Base-by-base conservation (phyloP, 2,113 vertebrate genomes). In the Scomber japonicus region DNA sequence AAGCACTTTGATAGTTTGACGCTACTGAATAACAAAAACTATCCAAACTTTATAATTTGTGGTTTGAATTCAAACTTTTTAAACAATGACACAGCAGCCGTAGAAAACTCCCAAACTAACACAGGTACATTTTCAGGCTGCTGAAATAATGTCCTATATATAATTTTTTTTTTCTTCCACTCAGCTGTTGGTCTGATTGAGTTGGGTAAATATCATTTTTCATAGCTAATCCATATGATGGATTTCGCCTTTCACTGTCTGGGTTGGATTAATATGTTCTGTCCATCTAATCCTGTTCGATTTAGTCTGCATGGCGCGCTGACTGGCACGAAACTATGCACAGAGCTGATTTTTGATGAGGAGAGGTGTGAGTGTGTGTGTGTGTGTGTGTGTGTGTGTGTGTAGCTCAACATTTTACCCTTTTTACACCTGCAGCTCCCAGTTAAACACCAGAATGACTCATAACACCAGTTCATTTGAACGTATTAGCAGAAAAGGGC, bases 261-360 rank as follows among this genome's bases (percentile, higher is more conserved):
- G 57, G 30, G 40, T 15, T 61, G 67, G 81, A 89, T 87, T 85
- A 81, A 82, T 81, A 59, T 2, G 2, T 62, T 59, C 61, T 73
- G 88, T 88, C 90, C 68, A 44, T 73, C 78, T 89, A 84, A 82
- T 83, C 84, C 84, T 56, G 83, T 87, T 85, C 72, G 84, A 90
- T 89, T 87, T 64, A 50, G 61, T 84, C 82, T 67, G 65, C 44
- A 57, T 54, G 76, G 8, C 13, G 6, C 0, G 5, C 45, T 21
- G 49, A 51, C 57, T 24, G 44, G 53, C 50, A 48, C 74, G 55
- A 66, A 59, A 64, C 45, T 66, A 7, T 48, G n/a, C 71, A 57
- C 46, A 9, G 50, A 63, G 53, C 46, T 31, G 19, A 8, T 30
- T 21, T 30, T 17, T 62, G 66, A 84, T 24, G 69, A 54, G n/a